Conservation (phyloP, 2,113 vertebrate genomes). For the Tor tambroides region DNA sequence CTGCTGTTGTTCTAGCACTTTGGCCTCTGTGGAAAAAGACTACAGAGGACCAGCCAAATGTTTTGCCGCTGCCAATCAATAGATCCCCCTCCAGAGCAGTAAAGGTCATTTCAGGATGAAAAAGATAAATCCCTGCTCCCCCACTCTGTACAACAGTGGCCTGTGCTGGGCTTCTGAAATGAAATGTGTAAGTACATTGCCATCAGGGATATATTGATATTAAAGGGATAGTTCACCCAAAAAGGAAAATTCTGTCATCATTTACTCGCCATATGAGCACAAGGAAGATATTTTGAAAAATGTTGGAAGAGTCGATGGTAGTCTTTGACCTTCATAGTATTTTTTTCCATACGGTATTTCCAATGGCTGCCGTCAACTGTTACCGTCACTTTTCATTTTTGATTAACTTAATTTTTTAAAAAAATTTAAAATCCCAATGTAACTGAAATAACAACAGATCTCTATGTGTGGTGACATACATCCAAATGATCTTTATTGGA, state of each 20-base stretch:
- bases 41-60: conserved; percentile 33
- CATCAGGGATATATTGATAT: neutral
- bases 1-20: conserved; percentile 18
- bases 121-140: conserved; percentile 1
- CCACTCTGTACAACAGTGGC: neutral
- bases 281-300: too few species aligned
- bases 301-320: too few species aligned
- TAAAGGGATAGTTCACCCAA: too few species aligned
- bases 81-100: conserved; percentile 24
- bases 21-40: conserved; percentile 17
- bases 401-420: too few species aligned
- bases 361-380: too few species aligned
- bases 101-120: conserved; percentile 29
- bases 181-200: neutral
- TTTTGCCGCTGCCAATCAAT: conserved; percentile 32
- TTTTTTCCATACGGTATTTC: too few species aligned
- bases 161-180: neutral
- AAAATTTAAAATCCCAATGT: too few species aligned
- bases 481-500: neutral
- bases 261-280: too few species aligned
- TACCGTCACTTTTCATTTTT: too few species aligned
- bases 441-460: neutral
- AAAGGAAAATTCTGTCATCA: too few species aligned
- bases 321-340: too few species aligned
- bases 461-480: neutral